Evolutionary conservation across 2,113 vertebrate genomes (phyloP).

Genomic region (Egretta garzetta): DNA sequence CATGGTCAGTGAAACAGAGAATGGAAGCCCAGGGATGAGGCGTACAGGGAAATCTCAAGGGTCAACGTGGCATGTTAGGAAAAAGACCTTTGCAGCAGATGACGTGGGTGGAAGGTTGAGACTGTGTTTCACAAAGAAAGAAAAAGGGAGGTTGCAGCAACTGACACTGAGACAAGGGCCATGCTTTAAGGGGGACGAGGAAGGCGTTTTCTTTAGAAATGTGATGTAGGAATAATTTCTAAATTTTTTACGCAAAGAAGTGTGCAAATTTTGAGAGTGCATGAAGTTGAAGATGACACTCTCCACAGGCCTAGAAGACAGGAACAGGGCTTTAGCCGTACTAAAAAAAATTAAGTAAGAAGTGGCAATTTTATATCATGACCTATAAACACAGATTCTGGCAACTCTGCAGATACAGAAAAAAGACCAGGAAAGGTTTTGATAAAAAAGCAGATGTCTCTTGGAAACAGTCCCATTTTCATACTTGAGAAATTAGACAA

Average conservation of each 20-base stretch:
- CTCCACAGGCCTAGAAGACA: neutral
- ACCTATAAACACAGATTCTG: neutral
- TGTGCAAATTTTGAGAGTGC: neutral
- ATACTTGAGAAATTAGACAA: neutral
- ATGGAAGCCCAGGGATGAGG: neutral
- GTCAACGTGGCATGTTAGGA: neutral
- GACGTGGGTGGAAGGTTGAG: neutral
- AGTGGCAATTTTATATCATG: neutral
- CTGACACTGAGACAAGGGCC: neutral
- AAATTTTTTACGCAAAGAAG: neutral
- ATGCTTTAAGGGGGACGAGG: neutral
- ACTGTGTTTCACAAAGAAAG: neutral
- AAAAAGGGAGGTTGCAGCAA: neutral
- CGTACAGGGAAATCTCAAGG: neutral
- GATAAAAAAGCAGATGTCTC: neutral
- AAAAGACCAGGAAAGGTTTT: neutral
- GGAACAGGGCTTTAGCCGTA: neutral
- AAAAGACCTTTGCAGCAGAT: neutral
- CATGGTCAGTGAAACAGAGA: rapidly evolving
- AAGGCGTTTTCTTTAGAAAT: neutral
- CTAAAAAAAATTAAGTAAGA: neutral
- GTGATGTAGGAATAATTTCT: neutral
- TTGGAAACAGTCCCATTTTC: neutral
- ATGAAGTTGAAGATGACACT: neutral
- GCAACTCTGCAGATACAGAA: neutral